phyloP scores from a whole-genome alignment of 2,113 vertebrate species.

The Pristiophorus japonicus region DNA sequence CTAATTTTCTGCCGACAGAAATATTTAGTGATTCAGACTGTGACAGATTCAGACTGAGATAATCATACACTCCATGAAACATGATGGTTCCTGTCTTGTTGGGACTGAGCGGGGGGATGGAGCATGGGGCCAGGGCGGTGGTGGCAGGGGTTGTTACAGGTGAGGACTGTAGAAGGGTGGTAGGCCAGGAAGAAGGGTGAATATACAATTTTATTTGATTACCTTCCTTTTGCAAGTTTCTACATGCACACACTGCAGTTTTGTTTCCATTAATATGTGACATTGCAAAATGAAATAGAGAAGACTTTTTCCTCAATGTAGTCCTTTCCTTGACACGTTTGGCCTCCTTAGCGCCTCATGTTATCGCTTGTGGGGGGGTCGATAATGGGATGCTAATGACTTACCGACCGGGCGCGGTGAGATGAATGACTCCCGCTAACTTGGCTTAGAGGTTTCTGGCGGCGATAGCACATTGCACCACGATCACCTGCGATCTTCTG shows the following conservation, averaged over 20 bases:
- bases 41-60: neutral
- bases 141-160: neutral
- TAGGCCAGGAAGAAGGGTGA: neutral
- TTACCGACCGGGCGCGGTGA: no score
- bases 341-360: no score
- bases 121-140: neutral
- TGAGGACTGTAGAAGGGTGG: neutral
- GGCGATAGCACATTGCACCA: no score
- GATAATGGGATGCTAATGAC: no score
- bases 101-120: neutral
- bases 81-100: neutral
- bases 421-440: no score
- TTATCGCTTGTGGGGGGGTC: no score
- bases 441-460: no score
- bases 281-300: neutral
- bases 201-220: neutral
- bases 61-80: neutral
- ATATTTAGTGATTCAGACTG: neutral
- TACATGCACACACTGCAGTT: neutral
- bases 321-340: neutral
- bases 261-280: neutral
- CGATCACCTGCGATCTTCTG: no score
- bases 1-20: neutral
- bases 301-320: neutral
- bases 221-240: neutral